Evolutionary conservation across 2,888 invertebrate genomes (phyloP).

Genomic region (Amorpha juglandis): DNA sequence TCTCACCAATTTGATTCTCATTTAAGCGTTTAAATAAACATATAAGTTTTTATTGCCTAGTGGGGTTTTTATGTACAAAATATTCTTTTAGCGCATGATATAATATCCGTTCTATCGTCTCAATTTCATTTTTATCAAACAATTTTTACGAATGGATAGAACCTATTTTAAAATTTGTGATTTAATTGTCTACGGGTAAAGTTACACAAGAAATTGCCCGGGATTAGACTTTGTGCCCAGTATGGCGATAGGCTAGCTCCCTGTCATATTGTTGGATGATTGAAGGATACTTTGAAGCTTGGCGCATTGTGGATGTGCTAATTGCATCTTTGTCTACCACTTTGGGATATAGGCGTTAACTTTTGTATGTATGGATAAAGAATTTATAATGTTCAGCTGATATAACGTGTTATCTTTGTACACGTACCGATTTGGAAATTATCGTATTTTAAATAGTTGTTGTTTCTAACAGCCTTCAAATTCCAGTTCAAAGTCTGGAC

Average conservation of each 20-base stretch:
- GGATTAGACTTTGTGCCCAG: no score
- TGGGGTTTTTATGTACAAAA: conserved; percentile 37
- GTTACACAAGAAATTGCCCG: no score
- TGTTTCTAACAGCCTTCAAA: background rate
- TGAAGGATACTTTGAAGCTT: no score
- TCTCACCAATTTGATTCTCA: conserved; percentile 47
- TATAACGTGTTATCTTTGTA: conserved; percentile 1
- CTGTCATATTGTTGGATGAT: no score
- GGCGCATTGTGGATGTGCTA: no score
- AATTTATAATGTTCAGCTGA: background rate
- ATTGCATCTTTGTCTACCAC: no score
- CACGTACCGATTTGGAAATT: background rate
- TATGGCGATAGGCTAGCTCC: no score
- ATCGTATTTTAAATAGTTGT: background rate
- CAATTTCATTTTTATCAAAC: conserved; percentile 19
- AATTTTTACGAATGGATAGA: background rate
- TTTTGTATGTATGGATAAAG: no score
- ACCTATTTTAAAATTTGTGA: no score
- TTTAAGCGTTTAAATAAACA: conserved; percentile 44
- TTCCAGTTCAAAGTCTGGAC: background rate
- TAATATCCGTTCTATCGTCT: background rate
- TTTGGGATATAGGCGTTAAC: no score
- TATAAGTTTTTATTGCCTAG: conserved; percentile 41
- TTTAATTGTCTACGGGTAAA: no score
- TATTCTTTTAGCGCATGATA: conserved; percentile 36